Percentiles rank a stretch among this genome's conserved stretches.
Evolutionary conservation across 2,888 invertebrate genomes (phyloP).

Genomic region (Margaritifera margaritifera): DNA sequence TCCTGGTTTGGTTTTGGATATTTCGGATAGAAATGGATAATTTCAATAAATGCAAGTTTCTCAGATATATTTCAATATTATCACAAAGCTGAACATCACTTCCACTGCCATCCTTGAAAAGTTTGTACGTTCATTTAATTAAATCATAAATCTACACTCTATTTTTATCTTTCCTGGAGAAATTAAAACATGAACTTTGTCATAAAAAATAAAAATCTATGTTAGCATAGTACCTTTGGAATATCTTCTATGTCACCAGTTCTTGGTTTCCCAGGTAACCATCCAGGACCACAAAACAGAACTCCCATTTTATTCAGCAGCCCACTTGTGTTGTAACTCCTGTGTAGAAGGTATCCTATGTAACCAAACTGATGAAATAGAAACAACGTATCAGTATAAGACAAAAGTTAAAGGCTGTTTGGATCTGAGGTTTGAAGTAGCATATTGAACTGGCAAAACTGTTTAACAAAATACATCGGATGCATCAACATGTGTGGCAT

Average conservation of each 20-base stretch:
- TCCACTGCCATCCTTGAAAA: too few relatives aligned
- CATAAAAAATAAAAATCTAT: too few relatives aligned
- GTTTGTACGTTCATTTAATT: not conserved
- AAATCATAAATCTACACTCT: not conserved
- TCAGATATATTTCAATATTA: too few relatives aligned
- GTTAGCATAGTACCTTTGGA: slow-evolving; percentile 77
- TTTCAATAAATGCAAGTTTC: too few relatives aligned
- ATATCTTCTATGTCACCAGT: slow-evolving; percentile 85
- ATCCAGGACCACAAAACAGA: slow-evolving; percentile 89
- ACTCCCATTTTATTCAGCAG: slow-evolving; percentile 81
- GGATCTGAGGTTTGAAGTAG: too few relatives aligned
- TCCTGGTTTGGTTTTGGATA: not conserved
- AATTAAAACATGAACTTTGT: not conserved
- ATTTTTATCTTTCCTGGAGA: not conserved
- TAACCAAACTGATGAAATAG: slow-evolving; percentile 81
- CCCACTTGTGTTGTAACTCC: slow-evolving; percentile 77
- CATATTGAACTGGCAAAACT: too few relatives aligned
- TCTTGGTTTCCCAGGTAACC: slow-evolving; percentile 84
- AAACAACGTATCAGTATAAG: too few relatives aligned
- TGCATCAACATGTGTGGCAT: too few relatives aligned
- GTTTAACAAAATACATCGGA: too few relatives aligned
- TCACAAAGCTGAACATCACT: too few relatives aligned
- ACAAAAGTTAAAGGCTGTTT: too few relatives aligned
- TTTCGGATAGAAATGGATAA: too few relatives aligned
- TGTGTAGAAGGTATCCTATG: slow-evolving; percentile 80